Conservation (phyloP, 2,113 vertebrate species). For the Pogonocichla stellata region DNA sequence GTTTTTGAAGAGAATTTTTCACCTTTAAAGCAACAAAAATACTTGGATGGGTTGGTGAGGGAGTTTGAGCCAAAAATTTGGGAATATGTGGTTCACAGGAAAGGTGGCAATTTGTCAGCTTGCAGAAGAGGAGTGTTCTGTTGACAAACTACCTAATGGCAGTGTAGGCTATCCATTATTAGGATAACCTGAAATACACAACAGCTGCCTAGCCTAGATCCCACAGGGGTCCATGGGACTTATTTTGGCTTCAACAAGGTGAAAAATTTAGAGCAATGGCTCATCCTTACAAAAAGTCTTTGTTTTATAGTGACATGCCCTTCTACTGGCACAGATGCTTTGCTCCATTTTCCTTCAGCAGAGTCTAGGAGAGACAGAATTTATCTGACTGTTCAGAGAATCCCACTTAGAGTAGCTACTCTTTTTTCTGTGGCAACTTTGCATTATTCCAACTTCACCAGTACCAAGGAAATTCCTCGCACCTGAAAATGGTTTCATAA, state of each 20-base stretch:
- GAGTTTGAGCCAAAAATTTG: neutral
- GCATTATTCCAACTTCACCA: neutral
- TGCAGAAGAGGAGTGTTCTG: neutral
- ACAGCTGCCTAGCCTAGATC: neutral
- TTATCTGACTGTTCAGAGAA: neutral
- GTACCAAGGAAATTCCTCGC: neutral
- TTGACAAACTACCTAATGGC: neutral
- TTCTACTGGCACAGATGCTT: neutral
- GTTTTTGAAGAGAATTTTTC: neutral
- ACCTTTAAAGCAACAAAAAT: neutral
- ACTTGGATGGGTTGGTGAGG: neutral
- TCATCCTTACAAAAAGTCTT: neutral
- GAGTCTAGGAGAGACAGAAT: neutral
- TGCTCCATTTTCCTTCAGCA: neutral
- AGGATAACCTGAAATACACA: neutral
- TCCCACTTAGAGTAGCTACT: neutral
- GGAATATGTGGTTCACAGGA: neutral
- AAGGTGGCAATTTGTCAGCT: neutral
- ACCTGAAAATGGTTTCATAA: constrained; percentile 6
- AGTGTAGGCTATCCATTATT: neutral
- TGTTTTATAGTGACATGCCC: neutral
- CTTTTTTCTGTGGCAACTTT: neutral
- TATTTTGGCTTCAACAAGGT: neutral
- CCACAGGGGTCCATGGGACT: neutral
- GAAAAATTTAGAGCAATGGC: neutral